Evolutionary conservation across 1,140 invertebrate species (phyloP).

Genomic region (Eurosta solidaginis): DNA sequence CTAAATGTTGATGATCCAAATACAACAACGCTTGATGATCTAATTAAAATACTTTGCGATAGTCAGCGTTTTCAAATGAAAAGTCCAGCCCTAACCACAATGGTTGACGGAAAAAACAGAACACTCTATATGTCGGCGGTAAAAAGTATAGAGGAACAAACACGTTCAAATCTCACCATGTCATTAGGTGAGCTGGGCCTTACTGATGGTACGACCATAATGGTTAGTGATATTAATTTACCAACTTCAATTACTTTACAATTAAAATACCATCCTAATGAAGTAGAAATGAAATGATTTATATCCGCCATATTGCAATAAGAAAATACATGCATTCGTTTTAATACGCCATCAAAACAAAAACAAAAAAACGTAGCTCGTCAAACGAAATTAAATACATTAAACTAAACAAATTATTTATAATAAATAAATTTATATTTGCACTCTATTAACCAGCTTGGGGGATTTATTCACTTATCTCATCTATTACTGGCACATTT

Average conservation of each 20-base stretch:
- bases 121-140: conserved; percentile 93
- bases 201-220: conserved; percentile 78
- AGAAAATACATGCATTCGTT: not conserved
- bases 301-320: not conserved
- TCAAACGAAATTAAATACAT: not conserved
- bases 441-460: not conserved
- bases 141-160: conserved; percentile 86
- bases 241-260: conserved; percentile 77
- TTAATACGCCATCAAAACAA: not conserved
- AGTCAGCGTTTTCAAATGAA: conserved; percentile 81
- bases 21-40: conserved; percentile 78
- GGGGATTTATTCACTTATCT: conserved; percentile 52
- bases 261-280: conserved; percentile 66
- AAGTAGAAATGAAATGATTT: conserved; percentile 61
- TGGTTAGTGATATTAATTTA: conserved; percentile 88
- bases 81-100: conserved; percentile 63
- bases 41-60: conserved; percentile 81
- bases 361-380: not conserved
- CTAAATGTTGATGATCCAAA: conserved; percentile 71
- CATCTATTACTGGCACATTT: conserved; percentile 59
- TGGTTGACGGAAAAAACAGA: conserved; percentile 77
- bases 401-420: not conserved
- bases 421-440: conserved; percentile 1
- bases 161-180: conserved; percentile 85
- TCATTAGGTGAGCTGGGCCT: conserved; percentile 83